Evolutionary conservation across 2,113 vertebrate genomes (phyloP).

Genomic region (Rousettus leschenaultii): DNA sequence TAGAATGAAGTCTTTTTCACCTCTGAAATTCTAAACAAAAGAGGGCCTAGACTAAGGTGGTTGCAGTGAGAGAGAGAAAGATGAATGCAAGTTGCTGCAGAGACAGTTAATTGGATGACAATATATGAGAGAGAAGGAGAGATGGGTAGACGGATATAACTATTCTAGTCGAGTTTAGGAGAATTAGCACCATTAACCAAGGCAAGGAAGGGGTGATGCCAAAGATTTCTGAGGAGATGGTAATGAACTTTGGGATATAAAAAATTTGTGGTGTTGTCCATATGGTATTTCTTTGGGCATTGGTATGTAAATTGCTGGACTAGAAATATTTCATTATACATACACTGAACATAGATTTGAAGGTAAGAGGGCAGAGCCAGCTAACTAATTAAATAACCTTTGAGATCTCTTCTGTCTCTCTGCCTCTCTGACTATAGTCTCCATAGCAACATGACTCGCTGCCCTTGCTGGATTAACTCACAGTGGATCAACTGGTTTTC

Average conservation of each 20-base stretch:
- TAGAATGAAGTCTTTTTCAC: not conserved
- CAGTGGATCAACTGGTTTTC: not conserved
- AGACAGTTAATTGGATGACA: not conserved
- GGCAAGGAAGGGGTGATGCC: rapidly evolving
- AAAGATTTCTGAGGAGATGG: not conserved
- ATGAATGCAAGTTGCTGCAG: not conserved
- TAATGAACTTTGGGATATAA: not conserved
- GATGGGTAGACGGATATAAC: not conserved
- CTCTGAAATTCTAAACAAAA: not conserved
- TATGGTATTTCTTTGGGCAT: not conserved
- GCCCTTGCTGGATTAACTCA: not conserved
- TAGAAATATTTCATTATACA: not conserved
- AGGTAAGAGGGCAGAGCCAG: not conserved
- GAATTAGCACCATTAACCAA: not conserved
- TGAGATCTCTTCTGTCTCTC: not conserved
- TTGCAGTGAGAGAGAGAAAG: not conserved
- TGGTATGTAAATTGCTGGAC: not conserved
- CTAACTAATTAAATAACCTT: not conserved
- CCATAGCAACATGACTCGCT: not conserved
- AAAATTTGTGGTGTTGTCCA: not conserved
- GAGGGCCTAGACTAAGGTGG: not conserved
- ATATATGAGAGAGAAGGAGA: not conserved
- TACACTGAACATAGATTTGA: not conserved
- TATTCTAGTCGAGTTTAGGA: not conserved
- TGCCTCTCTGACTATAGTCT: not conserved